A percentile compares a stretch with the other conserved stretches of the same genome.
These are phyloP conservation scores for Lindbergichthys nudifrons DNA, from an alignment of 2,797 vertebrate genomes.

Conservation along the genomic window DNA sequence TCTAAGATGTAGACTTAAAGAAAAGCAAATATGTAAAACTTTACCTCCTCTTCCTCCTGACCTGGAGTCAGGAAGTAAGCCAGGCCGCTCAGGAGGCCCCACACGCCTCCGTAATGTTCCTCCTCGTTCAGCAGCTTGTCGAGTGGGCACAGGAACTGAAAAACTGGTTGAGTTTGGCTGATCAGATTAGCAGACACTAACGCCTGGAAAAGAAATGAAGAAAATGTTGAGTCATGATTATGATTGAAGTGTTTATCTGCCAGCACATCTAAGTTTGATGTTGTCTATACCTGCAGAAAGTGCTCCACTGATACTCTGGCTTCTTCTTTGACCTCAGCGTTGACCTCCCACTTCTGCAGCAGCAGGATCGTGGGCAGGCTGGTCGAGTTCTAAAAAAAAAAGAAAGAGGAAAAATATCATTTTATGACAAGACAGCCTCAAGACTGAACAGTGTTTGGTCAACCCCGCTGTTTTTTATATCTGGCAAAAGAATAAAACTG, in stretches of 20 bases:
- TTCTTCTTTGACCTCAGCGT: constrained; percentile 60
- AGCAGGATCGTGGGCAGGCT: constrained; percentile 62
- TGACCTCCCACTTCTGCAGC: constrained; percentile 59
- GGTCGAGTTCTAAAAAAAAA: constrained; percentile 69
- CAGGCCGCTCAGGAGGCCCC: constrained; percentile 81
- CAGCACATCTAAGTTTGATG: background rate
- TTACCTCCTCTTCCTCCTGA: constrained; percentile 84
- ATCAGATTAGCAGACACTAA: constrained; percentile 75
- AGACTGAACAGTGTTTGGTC: background rate
- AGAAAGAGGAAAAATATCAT: background rate
- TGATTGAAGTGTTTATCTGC: background rate
- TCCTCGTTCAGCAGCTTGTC: constrained; percentile 79
- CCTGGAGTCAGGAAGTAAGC: constrained; percentile 81
- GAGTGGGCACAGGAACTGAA: constrained; percentile 84
- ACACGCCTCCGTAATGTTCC: constrained; percentile 75
- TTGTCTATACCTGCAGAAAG: constrained; percentile 78
- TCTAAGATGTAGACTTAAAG: background rate
- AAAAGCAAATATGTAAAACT: background rate
- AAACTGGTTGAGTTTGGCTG: constrained; percentile 79
- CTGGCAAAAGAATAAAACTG: background rate
- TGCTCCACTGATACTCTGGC: constrained; percentile 68
- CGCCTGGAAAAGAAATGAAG: constrained; percentile 59
- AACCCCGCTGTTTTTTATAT: background rate
- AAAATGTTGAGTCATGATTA: background rate
- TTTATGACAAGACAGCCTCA: background rate